Evolutionary conservation across 2,888 invertebrate species (phyloP), one percentile per base, ranked within the genome.

Genomic region (Eupithecia vulgata): DNA sequence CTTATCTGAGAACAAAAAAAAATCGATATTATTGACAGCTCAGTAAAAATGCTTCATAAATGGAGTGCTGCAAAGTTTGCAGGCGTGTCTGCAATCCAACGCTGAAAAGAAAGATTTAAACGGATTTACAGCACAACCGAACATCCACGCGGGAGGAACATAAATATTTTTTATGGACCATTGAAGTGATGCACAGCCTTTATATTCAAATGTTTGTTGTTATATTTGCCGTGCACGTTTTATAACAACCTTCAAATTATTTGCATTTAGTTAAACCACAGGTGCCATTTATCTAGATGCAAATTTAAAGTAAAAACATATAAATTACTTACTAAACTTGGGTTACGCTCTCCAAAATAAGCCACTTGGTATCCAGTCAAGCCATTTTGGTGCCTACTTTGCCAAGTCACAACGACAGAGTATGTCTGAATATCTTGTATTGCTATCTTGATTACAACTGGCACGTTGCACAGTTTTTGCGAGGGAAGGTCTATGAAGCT

Each of bases 371-470:
- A 98, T 80, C 98, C 98, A 83, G 96, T 96, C 83, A 98, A 95
- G 75, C 97, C 97, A 73, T 97, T 97, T 89, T 97, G 97, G 91
- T 98, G 98, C 82, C 97, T 96, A 85, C 97, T 97, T 90, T 98
- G 97, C 98, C 98, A 98, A 80, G 98, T 97, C 37, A 98, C 97
- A 82, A 97, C 95, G 78, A 98, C 97, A 71, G 97, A 97, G 91
- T 97, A 97, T 64, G 98, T 97, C 88, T 97, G 97, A 77, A 98
- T 97, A 90, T 98, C 97, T 94, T 97, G 97, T 84, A 98, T 97
- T 82, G 97, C 97, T 79, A 98, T 95, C 89, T 97, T 97, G 80
- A 97, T 95, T 83, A 98, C 96, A 85, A 98, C 95, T 68, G 98
- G 98, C 73, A 97, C 95, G 85, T 97, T 97, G 90, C 98, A 98